Conservation (phyloP, 2,797 vertebrate genomes). For the Buphagus erythrorhynchus region DNA sequence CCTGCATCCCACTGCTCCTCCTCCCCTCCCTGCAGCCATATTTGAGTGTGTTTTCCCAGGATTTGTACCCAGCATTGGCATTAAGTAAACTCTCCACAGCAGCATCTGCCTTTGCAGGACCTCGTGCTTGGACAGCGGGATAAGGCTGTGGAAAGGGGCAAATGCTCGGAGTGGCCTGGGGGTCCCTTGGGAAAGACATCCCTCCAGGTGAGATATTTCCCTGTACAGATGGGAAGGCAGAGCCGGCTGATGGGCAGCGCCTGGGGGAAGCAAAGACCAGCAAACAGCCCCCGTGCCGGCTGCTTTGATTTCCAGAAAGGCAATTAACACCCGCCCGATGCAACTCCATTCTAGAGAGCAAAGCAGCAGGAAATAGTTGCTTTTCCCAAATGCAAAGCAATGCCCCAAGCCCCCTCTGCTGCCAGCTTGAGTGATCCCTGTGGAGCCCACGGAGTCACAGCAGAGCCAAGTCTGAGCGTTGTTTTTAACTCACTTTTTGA, state of each 20-base stretch:
- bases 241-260: not conserved
- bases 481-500: not conserved
- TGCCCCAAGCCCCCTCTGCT: not conserved
- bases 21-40: not conserved
- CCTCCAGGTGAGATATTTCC: not conserved
- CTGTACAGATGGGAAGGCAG: not conserved
- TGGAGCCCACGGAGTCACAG: not conserved
- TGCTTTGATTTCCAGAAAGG: conserved; percentile 32
- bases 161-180: not conserved
- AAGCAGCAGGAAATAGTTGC: not conserved
- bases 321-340: not conserved
- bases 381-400: not conserved
- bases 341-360: accelerated
- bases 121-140: accelerated
- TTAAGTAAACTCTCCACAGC: not conserved
- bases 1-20: not conserved
- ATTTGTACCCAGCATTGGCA: not conserved
- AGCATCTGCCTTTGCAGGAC: not conserved
- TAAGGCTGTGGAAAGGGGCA: accelerated
- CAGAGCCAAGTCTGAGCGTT: not conserved
- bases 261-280: not conserved
- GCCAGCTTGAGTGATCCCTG: not conserved
- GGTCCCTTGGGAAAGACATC: not conserved
- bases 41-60: not conserved
- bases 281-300: not conserved